Evolutionary conservation across 2,888 invertebrate species (phyloP), one percentile per base, ranked within the genome.

Genomic region (Hypomecis atomaria): DNA sequence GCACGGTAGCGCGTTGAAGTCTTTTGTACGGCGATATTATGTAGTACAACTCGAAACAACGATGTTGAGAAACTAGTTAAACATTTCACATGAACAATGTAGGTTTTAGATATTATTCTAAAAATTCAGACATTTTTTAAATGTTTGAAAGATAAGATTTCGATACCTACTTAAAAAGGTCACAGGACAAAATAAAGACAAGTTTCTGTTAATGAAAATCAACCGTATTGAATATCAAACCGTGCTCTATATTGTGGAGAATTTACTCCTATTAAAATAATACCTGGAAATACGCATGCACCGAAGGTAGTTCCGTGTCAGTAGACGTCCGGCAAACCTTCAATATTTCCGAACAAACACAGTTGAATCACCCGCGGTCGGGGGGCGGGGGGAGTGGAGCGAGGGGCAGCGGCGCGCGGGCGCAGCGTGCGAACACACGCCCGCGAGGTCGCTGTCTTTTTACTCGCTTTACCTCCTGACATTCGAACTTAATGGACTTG

Each of bases 241-340:
- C 23, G 23, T 78, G 80, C 75, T 82, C 81, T 82, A 82, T 71
- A 74, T 68, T 57, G 65, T 65, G 61, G 63, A 77, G 72, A 78
- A 77, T 79, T 60, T 65, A 67, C 64, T 68, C 62, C 65, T 76
- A 81, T 78, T 80, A 78, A 84, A 82, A 79, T 78, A 80, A 85
- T 87, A 91, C 87, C 85, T 91, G 89, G 91, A 90, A 90, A 87
- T 83, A 84, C 82, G 86, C 85, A 84, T 79, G 75, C 79, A 72
- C 75, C 73, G 89, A 91, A 91, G 91, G 89, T 89, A 88, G 87
- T 92, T 91, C 92, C 92, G 91, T 85, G 83, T 91, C 82, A 75
- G 79, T 84, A 84, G 83, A 90, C 84, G 90, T 91, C 92, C 92
- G 92, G 90, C 88, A 90, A 91, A 89, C 92, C 92, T 91, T 91